Conservation (phyloP, 2,797 vertebrate genomes). For the Anisognathus igniventris region DNA sequence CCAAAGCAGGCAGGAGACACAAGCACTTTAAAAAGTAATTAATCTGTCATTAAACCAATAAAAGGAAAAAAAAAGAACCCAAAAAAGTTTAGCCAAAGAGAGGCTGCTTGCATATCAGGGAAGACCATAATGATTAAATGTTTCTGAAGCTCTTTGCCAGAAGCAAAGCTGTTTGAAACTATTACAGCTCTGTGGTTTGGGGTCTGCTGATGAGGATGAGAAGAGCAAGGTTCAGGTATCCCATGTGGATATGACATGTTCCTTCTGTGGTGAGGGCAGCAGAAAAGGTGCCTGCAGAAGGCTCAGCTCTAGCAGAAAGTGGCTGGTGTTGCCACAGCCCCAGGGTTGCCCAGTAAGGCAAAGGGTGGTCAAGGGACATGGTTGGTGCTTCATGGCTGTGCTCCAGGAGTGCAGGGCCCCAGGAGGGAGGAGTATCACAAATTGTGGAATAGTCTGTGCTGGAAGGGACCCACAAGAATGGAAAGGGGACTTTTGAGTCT, state of each 20-base stretch:
- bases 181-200: neutral
- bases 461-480: neutral
- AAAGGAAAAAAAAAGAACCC: neutral
- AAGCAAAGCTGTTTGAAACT: neutral
- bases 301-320: neutral
- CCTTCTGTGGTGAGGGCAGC: neutral
- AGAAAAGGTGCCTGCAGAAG: neutral
- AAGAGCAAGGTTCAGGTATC: neutral
- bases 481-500: neutral
- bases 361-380: neutral
- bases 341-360: neutral
- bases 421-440: neutral
- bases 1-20: neutral
- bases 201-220: neutral
- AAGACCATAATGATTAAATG: neutral
- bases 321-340: neutral
- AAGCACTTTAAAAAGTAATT: neutral
- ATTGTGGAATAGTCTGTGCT: neutral
- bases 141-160: neutral
- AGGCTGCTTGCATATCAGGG: fast-evolving
- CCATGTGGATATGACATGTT: fast-evolving
- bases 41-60: neutral
- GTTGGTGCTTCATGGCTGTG: no score
- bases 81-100: neutral
- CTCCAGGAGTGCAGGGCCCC: fast-evolving